Evolutionary conservation across 2,797 vertebrate species (phyloP).

Genomic region (Urocyon cinereoargenteus): DNA sequence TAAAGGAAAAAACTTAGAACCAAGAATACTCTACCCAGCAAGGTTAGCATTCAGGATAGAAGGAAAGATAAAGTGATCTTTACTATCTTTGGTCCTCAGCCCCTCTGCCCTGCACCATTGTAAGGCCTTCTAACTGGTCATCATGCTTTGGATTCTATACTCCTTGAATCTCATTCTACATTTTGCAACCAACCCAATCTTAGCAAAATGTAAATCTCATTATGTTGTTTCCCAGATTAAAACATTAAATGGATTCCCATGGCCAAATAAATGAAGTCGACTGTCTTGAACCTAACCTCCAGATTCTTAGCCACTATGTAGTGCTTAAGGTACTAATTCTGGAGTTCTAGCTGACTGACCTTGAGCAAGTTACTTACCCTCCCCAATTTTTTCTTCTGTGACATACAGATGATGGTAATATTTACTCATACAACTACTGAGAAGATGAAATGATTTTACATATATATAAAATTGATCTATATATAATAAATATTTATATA

Average conservation of each 20-base stretch:
- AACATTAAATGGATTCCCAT: neutral
- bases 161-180: neutral
- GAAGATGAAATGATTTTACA: neutral
- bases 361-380: neutral
- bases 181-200: neutral
- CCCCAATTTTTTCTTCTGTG: neutral
- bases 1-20: neutral
- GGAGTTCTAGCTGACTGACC: neutral
- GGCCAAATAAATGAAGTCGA: neutral
- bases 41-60: neutral
- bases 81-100: neutral
- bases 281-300: neutral
- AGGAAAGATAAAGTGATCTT: neutral
- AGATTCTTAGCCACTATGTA: neutral
- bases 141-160: neutral
- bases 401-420: constrained; percentile 11
- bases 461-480: no score
- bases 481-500: neutral
- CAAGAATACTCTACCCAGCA: neutral
- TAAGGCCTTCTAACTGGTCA: neutral
- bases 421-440: neutral
- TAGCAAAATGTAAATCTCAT: neutral
- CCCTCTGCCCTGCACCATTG: neutral
- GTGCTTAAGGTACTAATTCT: neutral
- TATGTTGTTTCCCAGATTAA: neutral